These are phyloP conservation scores for Trichogramma evanescens DNA, from an alignment of 2,888 invertebrate species.

Conservation along the genomic window DNA sequence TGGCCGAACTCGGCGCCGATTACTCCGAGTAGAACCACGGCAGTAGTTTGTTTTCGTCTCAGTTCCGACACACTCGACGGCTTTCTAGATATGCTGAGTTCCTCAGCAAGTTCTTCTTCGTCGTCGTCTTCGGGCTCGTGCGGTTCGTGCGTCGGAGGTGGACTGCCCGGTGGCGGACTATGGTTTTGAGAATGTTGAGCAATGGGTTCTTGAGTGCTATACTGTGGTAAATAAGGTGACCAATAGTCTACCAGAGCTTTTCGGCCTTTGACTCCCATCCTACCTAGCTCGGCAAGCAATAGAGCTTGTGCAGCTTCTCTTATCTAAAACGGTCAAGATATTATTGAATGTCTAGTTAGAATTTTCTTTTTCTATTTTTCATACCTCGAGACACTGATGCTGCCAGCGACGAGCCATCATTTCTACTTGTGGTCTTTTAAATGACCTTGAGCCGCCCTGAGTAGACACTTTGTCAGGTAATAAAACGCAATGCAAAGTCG, in stretches of 20 bases:
- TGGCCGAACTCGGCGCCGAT: slow-evolving; percentile 98
- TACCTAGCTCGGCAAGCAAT: slow-evolving; percentile 83
- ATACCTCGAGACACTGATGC: slow-evolving; percentile 92
- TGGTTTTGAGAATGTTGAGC: slow-evolving; percentile 56
- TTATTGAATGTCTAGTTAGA: background rate
- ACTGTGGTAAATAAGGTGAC: slow-evolving; percentile 90
- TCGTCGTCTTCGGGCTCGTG: slow-evolving; percentile 67
- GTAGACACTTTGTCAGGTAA: slow-evolving; percentile 85
- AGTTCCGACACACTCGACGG: slow-evolving; percentile 80
- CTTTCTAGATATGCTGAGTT: slow-evolving; percentile 58
- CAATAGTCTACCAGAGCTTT: slow-evolving; percentile 90
- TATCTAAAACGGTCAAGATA: slow-evolving; percentile 46
- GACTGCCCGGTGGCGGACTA: slow-evolving; percentile 47
- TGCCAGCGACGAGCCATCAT: slow-evolving; percentile 98
- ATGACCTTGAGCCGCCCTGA: slow-evolving; percentile 63
- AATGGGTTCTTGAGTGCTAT: slow-evolving; percentile 73
- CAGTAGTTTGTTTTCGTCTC: slow-evolving; percentile 91
- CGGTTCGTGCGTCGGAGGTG: slow-evolving; percentile 30
- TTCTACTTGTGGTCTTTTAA: slow-evolving; percentile 94
- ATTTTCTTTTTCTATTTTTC: no score
- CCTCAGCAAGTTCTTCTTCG: slow-evolving; percentile 73
- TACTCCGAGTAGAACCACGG: slow-evolving; percentile 92
- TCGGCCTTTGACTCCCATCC: slow-evolving; percentile 82
- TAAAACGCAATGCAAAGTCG: slow-evolving; percentile 92
- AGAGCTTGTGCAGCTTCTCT: slow-evolving; percentile 95